phyloP scores from a whole-genome alignment of 2,797 vertebrate species.

The Ficedula albicollis region DNA sequence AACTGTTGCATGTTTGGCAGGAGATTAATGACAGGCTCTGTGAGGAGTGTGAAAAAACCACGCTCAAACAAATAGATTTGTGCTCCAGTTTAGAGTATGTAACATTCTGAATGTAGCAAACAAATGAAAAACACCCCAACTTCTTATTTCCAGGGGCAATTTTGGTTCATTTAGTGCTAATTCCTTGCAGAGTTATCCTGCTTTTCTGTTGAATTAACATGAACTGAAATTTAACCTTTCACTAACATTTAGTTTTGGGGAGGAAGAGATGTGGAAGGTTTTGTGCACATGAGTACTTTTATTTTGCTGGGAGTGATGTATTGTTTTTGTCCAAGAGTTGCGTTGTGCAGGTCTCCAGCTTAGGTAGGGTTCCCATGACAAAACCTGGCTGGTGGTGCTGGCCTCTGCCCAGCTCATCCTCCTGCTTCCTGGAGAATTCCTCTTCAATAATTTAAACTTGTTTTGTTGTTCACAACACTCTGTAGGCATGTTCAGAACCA shows the following conservation, averaged over 20 bases:
- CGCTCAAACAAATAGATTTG: fast-evolving
- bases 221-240: neutral
- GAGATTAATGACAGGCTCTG: neutral
- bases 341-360: neutral
- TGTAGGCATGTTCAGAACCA: neutral
- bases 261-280: neutral
- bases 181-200: neutral
- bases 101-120: neutral
- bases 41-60: neutral
- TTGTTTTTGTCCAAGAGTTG: neutral
- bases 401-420: neutral
- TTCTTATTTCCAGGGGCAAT: neutral
- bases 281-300: neutral
- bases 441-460: neutral
- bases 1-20: neutral
- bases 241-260: neutral
- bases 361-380: neutral
- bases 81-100: neutral
- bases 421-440: neutral
- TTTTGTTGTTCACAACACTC: neutral
- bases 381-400: neutral
- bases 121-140: neutral
- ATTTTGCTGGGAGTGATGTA: neutral
- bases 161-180: neutral
- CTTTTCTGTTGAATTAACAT: neutral